Base-by-base conservation (phyloP, 1,140 invertebrate genomes). In the Stratiolaelaps scimitus region DNA sequence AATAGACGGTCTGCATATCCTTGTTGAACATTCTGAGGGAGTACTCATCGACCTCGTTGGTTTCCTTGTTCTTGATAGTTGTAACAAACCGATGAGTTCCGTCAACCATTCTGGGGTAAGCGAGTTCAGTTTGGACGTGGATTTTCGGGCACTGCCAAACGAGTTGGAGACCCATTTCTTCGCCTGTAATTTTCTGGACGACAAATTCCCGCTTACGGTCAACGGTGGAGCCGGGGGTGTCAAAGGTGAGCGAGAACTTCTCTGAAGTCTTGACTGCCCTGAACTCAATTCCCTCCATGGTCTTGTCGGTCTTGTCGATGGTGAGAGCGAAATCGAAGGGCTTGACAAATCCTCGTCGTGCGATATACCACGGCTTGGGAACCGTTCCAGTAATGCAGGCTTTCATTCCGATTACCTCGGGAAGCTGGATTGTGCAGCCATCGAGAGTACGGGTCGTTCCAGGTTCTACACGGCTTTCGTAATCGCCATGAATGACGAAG, bases 291-390 rank as follows among this genome's bases (percentile, higher is more conserved):
- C 53, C 53, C 20, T 60, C 53, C 53, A 60, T 60, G 15, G 4
- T 60, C 53, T 26, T 23, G 53, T 60, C 53, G 23, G 53, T 60
- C 20, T 60, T 60, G 1, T 60, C n/a, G 2, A 60, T 26, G 53
- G 53, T 60, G 17, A 60, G 15, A 20, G 53, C 53, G 15, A 60
- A 60, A 34, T 60, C 34, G 53, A 19, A 60, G 13, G 53, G 53
- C 10, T 60, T 60, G 53, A 23, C 53, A 34, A 60, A 60, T 20
- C 53, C 53, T 2, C 53, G 53, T n/a, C 53, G 26, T 26, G 53
- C 53, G 26, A 60, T 60, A 34, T 60, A 60, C 53, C 53, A 60
- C 1, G 53, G 53, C 23, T 60, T 60, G 53, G 53, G 53, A 60
- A 60, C 53, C 26, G 15, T 60, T 17, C 53, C 53, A 34, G 53